phyloP scores from a whole-genome alignment of 1,140 invertebrate genomes.

The Heliconius congener region DNA sequence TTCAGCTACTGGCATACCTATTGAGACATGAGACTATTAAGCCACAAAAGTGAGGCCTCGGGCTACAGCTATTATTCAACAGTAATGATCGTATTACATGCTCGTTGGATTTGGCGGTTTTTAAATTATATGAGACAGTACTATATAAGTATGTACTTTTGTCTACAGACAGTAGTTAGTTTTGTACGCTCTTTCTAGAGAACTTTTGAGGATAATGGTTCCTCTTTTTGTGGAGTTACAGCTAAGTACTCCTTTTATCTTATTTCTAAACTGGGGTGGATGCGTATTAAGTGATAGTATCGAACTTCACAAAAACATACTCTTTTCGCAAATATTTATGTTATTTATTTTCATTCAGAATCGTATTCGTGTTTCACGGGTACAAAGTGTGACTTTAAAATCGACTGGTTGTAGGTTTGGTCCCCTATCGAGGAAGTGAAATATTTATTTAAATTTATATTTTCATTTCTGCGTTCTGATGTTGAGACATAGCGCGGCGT shows the following conservation, averaged over 20 bases:
- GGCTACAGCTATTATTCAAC: neutral
- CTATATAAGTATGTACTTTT: neutral
- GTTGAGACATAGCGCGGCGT: no score
- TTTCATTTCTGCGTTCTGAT: no score
- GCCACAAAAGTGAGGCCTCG: neutral
- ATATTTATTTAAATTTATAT: no score
- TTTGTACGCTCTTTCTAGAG: neutral
- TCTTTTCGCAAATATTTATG: no score
- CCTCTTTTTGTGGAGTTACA: neutral
- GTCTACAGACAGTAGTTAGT: neutral
- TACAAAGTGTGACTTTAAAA: no score
- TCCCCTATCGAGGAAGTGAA: no score
- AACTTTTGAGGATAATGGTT: neutral
- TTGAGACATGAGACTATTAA: conserved; percentile 7
- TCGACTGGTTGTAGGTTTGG: no score
- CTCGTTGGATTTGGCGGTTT: neutral
- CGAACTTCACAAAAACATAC: neutral
- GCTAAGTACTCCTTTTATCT: no score
- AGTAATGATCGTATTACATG: conserved; percentile 3
- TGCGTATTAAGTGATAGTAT: no score
- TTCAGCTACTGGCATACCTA: neutral
- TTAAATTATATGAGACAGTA: neutral
- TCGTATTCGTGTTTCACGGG: no score
- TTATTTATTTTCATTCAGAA: no score
- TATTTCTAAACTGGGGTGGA: no score